Base-by-base conservation (phyloP, 2,888 invertebrate species). In the Cremastinae sp. region DNA sequence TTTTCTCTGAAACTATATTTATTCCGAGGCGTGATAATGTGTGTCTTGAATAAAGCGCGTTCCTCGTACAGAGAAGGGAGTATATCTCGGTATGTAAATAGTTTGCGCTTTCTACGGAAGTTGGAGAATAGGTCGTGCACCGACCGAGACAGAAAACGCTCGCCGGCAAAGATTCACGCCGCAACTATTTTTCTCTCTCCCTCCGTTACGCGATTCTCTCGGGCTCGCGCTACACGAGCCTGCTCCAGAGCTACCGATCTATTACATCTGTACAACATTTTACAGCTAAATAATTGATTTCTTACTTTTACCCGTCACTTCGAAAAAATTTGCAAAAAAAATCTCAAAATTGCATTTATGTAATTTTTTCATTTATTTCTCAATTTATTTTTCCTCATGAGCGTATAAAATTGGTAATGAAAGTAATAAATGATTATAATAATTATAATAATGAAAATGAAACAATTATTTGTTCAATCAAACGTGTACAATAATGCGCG, bases 31-130 rank as follows among this genome's bases (percentile, higher is more conserved):
- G 28, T 28, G n/a, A n/a, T n/a, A 28, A 12, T n/a, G 47, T 45
- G 35, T 14, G 4, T 16, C 14, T 18, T 1, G 35, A 28, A 14
- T 7, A 9, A 12, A 41, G 43, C 10, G 10, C 18, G 8, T 10
- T 28, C 2, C 28, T 28, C 28, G 28, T 28, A 2, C 2, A n/a
- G 43, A 20, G 53, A 65, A 12, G 41, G 39, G 53, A 43, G 43
- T 53, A 28, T 51, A 66, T 66, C 69, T 22, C 39, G 51, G 75
- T 83, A 83, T 81, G 83, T 77, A 82, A 83, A 83, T 78, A 72
- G 66, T 78, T 49, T 43, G 49, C 81, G 79, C 83, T 84, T 84
- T 83, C 83, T 83, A 83, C 83, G 83, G 84, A 84, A 84, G 84
- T 83, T 82, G 65, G 75, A 18, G 69, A 71, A 68, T 69, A 74